Evolutionary conservation across 2,888 invertebrate genomes (phyloP).

Genomic region (Lycocerus yunnanus): DNA sequence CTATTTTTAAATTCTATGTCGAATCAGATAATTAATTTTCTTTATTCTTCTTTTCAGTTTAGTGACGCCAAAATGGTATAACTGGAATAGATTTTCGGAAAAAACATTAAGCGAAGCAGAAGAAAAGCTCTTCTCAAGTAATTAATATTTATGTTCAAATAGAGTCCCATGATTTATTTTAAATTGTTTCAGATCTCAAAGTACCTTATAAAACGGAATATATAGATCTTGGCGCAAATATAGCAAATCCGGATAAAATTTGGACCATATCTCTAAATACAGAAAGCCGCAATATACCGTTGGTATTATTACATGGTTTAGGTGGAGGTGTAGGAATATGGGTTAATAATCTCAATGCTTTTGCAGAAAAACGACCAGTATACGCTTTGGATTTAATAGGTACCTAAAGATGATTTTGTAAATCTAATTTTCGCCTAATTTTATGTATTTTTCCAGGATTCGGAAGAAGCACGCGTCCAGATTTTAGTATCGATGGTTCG

Average conservation of each 20-base stretch:
- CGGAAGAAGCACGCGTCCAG: constrained; percentile 88
- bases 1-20: too few relatives aligned
- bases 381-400: not conserved
- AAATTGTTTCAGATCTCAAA: not conserved
- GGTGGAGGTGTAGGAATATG: constrained; percentile 92
- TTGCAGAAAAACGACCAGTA: constrained; percentile 75
- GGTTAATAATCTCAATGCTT: constrained; percentile 84
- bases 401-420: not conserved
- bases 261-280: constrained; percentile 67
- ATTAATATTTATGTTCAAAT: not conserved
- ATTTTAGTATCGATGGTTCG: constrained; percentile 75
- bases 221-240: constrained; percentile 59
- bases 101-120: constrained; percentile 77
- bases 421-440: constrained; percentile 64
- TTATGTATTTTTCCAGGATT: constrained; percentile 84
- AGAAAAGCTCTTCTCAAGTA: constrained; percentile 52
- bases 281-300: constrained; percentile 69
- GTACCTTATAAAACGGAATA: constrained; percentile 50
- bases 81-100: constrained; percentile 80
- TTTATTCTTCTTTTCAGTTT: not conserved
- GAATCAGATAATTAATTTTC: not conserved
- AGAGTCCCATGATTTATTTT: not conserved
- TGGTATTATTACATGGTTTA: constrained; percentile 90
- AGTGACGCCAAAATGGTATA: constrained; percentile 60
- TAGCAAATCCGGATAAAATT: constrained; percentile 64